phyloP scores from a whole-genome alignment of 2,888 invertebrate genomes.

The Sinhomidia bicolor region DNA sequence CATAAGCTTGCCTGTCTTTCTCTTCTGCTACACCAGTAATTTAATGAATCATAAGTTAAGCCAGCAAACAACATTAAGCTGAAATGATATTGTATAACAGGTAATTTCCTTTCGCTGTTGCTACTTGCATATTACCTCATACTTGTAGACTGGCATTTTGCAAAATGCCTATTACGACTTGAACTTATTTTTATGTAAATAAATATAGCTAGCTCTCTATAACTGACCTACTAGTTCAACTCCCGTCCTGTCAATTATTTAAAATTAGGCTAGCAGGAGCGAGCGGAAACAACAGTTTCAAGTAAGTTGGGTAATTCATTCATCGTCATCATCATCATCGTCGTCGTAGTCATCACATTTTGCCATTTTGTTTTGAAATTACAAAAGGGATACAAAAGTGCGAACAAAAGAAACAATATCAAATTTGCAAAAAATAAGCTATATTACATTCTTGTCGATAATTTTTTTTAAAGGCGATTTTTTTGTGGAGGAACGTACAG shows the following conservation, averaged over 20 bases:
- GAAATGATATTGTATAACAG: constrained; percentile 11
- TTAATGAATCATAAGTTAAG: constrained; percentile 14
- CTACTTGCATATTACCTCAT: too few species aligned
- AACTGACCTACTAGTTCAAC: not conserved
- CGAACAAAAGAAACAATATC: too few species aligned
- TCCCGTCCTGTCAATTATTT: not conserved
- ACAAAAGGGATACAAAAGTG: too few species aligned
- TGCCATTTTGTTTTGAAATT: too few species aligned
- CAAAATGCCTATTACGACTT: not conserved
- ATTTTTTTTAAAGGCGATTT: too few species aligned
- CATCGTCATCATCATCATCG: too few species aligned
- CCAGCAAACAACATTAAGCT: constrained; percentile 8
- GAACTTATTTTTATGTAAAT: not conserved
- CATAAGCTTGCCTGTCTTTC: not conserved
- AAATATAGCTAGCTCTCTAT: not conserved
- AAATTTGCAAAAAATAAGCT: too few species aligned
- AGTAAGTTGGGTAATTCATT: too few species aligned
- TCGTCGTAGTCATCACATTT: too few species aligned
- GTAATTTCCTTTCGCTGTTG: constrained; percentile 14
- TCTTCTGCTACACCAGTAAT: not conserved
- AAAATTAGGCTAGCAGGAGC: too few species aligned
- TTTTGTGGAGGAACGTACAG: not conserved
- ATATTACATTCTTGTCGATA: too few species aligned
- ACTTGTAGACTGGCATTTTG: not conserved
- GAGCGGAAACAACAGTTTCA: too few species aligned